phyloP scores from a whole-genome alignment of 2,888 invertebrate species.

The Ferrisia virgata region DNA sequence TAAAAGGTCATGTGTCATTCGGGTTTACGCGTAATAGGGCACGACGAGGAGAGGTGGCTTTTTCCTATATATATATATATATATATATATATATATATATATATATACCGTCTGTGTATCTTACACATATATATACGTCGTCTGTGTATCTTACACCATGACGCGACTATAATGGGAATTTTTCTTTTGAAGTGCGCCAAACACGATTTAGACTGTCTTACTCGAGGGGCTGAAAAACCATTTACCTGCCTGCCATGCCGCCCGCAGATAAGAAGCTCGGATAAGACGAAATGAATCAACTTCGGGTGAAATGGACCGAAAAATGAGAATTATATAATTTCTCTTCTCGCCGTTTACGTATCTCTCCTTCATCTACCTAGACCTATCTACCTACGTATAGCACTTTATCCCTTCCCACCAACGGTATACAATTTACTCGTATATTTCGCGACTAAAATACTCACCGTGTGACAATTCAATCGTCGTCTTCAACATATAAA shows the following conservation, averaged over 20 bases:
- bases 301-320: conserved; percentile 40
- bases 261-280: conserved; percentile 35
- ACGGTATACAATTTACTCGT: too few species aligned
- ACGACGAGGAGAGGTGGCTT: not conserved
- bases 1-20: conserved; percentile 22
- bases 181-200: conserved; percentile 31
- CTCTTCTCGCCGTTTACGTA: not conserved
- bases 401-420: too few species aligned
- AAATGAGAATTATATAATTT: conserved; percentile 41
- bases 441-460: too few species aligned
- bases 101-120: too few species aligned
- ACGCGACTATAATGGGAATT: conserved; percentile 41
- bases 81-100: too few species aligned
- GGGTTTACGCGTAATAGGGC: too few species aligned
- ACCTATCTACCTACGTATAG: too few species aligned
- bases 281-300: conserved; percentile 33
- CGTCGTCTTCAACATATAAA: too few species aligned
- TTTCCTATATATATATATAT: too few species aligned
- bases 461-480: too few species aligned
- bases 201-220: conserved; percentile 3
- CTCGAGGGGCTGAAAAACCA: conserved; percentile 33
- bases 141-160: conserved; percentile 33
- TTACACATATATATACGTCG: too few species aligned
- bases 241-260: conserved; percentile 43
- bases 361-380: too few species aligned